Conservation (phyloP, 2,797 vertebrate genomes). For the Chelmon rostratus region DNA sequence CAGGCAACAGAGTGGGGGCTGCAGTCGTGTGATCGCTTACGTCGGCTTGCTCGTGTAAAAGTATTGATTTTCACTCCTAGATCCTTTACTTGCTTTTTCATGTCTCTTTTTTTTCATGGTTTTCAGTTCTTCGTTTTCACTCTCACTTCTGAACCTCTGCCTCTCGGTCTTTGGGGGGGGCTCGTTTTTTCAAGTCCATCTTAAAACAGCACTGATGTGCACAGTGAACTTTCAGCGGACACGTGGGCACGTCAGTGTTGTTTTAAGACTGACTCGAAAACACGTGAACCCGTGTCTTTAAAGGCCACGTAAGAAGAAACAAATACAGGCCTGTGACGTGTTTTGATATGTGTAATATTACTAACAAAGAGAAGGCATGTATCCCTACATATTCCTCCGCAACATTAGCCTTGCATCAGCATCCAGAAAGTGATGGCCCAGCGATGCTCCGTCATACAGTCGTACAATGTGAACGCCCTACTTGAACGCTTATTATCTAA, state of each 20-base stretch:
- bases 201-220: background rate
- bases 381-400: background rate
- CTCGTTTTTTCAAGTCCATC: too few species aligned
- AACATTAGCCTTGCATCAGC: constrained; percentile 1
- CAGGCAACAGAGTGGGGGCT: background rate
- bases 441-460: background rate
- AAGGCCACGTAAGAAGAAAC: background rate
- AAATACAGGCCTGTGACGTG: background rate
- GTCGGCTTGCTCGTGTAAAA: constrained; percentile 1
- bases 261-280: background rate
- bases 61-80: constrained; percentile 20
- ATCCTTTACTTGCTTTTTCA: constrained; percentile 18
- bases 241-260: background rate
- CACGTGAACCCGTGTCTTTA: background rate
- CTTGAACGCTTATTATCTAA: constrained; percentile 5
- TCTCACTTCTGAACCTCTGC: constrained; percentile 21
- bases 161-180: background rate
- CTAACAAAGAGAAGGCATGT: background rate
- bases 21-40: background rate
- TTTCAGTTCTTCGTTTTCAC: constrained; percentile 54
- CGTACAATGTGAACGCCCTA: background rate
- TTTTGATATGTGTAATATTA: background rate
- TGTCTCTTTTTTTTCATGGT: constrained; percentile 22
- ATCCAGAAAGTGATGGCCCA: background rate
- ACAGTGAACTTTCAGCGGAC: background rate